Conservation (phyloP, 1,140 invertebrate species). For the Atta texana region DNA sequence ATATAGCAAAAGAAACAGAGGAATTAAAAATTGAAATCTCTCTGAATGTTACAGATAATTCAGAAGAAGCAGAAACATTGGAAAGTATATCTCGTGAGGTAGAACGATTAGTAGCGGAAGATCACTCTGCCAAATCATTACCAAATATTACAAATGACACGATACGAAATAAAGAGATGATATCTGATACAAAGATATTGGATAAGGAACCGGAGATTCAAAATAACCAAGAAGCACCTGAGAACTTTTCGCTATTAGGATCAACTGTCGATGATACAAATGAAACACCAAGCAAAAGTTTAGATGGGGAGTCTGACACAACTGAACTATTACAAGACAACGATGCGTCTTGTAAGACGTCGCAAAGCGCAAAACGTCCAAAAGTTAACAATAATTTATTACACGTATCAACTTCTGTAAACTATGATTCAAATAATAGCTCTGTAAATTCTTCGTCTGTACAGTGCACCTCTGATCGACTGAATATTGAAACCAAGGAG, state of each 20-base stretch:
- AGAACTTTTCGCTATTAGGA: background rate
- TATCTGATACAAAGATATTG: background rate
- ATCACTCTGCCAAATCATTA: background rate
- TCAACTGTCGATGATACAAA: slow-evolving; percentile 12
- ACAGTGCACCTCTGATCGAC: slow-evolving; percentile 12
- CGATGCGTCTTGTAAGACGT: background rate
- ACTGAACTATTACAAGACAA: slow-evolving; percentile 9
- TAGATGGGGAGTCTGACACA: background rate
- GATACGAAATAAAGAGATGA: background rate
- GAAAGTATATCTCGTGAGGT: slow-evolving; percentile 82
- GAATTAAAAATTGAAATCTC: background rate
- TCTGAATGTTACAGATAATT: background rate
- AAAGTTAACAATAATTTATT: slow-evolving; percentile 30
- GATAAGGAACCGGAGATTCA: background rate
- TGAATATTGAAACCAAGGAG: background rate
- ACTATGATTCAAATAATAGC: slow-evolving; percentile 54
- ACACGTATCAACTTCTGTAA: background rate
- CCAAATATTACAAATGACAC: background rate
- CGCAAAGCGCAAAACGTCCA: slow-evolving; percentile 1
- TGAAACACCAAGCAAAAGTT: background rate
- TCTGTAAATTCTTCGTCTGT: slow-evolving; percentile 17
- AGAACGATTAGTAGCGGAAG: slow-evolving; percentile 76
- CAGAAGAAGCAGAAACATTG: slow-evolving; percentile 78
- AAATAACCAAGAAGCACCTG: background rate
- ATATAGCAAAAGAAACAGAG: background rate